Evolutionary conservation across 2,113 vertebrate genomes (phyloP), one percentile per base, ranked within the genome.

Genomic region (Phyllopteryx taeniolatus): DNA sequence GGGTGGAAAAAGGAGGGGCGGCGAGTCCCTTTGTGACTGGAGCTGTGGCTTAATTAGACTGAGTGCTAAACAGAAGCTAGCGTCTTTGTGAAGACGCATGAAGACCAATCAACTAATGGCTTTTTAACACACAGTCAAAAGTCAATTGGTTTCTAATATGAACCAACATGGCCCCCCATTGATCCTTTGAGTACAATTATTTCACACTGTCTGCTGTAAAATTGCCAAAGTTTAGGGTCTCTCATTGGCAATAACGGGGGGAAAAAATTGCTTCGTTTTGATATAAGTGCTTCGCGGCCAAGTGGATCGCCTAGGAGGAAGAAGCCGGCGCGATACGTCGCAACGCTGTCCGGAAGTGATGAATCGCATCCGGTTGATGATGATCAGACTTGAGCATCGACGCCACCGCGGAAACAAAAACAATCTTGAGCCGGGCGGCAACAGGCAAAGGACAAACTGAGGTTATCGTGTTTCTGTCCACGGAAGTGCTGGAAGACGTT

Each of bases 21-120:
- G 22, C 72, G 73, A 71, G 78, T 78, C 77, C 86, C 77, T 88
- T 90, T 84, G 83, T 87, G 81, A 82, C 75, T 20, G n/a, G 31
- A 76, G 82, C 79, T 83, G 79, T 85, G 82, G 85, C 90, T 90
- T 91, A 88, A 90, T 91, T 91, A 91, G 79, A 84, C 68, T 85
- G 80, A 88, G 81, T 87, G 87, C 76, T 80, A 76, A 82, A 75
- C 81, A 85, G 77, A 67, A 82, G 76, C 76, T 27, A 67, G 71
- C 62, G 61, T 80, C 85, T 85, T 82, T 86, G 81, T 83, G 67
- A 27, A 51, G 65, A 51, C 65, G 31, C 14, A 67, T 46, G 67
- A 3, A 73, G 70, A 57, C 70, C 69, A 35, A 71, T 81, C 83
- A 83, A 72, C 81, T 63, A 85, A 90, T 86, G 78, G 70, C 53